These are phyloP conservation scores for Xiphorhynchus erythropygius DNA, from an alignment of 2,797 vertebrate genomes.

Conservation along the genomic window DNA sequence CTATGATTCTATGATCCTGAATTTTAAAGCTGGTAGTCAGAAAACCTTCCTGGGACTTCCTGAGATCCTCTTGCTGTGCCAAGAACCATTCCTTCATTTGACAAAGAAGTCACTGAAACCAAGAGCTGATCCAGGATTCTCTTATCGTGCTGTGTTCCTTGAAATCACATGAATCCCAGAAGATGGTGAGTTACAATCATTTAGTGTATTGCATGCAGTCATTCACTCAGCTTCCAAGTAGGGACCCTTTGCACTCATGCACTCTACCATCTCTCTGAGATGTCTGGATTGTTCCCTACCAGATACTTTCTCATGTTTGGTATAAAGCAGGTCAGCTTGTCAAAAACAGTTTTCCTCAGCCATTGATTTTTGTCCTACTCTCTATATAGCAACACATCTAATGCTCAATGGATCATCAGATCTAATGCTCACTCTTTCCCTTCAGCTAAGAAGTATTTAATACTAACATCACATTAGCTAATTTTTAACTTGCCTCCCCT, in stretches of 20 bases:
- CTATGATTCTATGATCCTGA: neutral
- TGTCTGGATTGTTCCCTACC: neutral
- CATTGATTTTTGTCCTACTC: neutral
- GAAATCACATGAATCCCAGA: neutral
- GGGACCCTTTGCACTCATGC: neutral
- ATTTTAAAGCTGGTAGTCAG: neutral
- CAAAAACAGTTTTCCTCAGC: neutral
- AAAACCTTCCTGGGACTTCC: neutral
- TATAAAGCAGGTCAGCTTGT: neutral
- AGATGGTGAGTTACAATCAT: neutral
- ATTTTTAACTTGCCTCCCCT: neutral
- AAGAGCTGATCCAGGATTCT: neutral
- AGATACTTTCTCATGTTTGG: neutral
- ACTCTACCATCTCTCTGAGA: neutral
- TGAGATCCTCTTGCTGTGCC: neutral
- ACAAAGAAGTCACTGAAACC: neutral
- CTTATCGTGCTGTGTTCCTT: neutral
- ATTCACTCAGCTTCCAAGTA: neutral
- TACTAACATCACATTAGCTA: neutral
- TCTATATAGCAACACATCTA: neutral
- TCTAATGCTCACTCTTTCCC: neutral
- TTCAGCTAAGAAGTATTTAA: neutral
- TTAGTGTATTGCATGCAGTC: neutral
- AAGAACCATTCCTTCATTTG: neutral
- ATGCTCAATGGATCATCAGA: neutral